Percentiles rank a stretch among this genome's conserved stretches.
Conservation (phyloP, 2,888 invertebrate genomes). For the Atrina japonica region DNA sequence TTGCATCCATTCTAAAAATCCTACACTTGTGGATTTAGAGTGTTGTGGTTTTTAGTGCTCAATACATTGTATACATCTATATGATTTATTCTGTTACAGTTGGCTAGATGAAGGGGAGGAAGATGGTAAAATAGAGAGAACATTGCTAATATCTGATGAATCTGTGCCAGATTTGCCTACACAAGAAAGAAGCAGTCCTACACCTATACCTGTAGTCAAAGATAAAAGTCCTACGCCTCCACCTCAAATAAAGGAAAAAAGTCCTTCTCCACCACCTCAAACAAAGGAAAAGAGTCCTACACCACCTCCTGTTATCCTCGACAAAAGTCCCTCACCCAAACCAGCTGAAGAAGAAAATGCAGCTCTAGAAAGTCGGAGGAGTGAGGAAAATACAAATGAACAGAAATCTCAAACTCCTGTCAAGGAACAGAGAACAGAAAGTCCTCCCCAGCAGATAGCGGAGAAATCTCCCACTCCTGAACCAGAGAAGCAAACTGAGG, state of each 20-base stretch:
- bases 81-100: too few relatives aligned
- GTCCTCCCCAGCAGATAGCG: constrained; percentile 28
- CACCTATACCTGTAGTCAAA: constrained; percentile 18
- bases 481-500: constrained; percentile 16
- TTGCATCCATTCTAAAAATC: too few relatives aligned
- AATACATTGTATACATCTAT: too few relatives aligned
- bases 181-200: neutral
- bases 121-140: constrained; percentile 72
- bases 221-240: constrained; percentile 21
- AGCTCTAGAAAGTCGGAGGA: too few relatives aligned
- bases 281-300: constrained; percentile 2
- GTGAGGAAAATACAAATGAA: too few relatives aligned
- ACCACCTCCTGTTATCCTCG: constrained; percentile 22
- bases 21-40: too few relatives aligned
- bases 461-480: constrained; percentile 30
- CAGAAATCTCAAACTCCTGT: constrained; percentile 8
- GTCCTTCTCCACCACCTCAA: constrained; percentile 13
- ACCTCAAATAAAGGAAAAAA: constrained; percentile 15
- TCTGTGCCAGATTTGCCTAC: constrained; percentile 7
- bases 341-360: too few relatives aligned
- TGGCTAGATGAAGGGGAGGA: constrained; percentile 79
- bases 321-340: neutral
- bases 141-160: constrained; percentile 45
- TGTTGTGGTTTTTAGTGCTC: too few relatives aligned
- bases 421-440: constrained; percentile 19